These are phyloP conservation scores for Arrhamphus sclerolepis DNA, from an alignment of 2,797 vertebrate genomes.

Conservation along the genomic window DNA sequence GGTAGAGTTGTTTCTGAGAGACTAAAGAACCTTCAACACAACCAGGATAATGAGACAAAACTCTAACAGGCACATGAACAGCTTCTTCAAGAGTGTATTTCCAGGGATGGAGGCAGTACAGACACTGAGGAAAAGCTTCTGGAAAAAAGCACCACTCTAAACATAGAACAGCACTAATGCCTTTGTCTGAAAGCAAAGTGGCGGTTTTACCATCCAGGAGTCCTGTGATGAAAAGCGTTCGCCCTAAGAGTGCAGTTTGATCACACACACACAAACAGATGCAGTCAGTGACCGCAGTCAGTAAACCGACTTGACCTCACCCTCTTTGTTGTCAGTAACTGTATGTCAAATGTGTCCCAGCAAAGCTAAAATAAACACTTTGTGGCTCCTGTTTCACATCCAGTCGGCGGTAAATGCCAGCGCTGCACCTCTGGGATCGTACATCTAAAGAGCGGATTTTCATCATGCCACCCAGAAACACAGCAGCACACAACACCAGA, in stretches of 20 bases:
- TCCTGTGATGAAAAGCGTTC: conserved; percentile 44
- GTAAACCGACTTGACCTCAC: conserved; percentile 52
- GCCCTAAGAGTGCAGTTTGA: conserved; percentile 50
- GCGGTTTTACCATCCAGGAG: conserved; percentile 51
- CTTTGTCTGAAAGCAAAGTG: conserved; percentile 50
- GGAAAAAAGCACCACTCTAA: conserved; percentile 40
- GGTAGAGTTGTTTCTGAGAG: no score
- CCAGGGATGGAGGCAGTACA: conserved; percentile 20
- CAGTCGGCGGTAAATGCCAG: conserved; percentile 41
- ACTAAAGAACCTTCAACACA: no score
- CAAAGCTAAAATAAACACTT: conserved; percentile 49
- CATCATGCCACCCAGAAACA: conserved; percentile 47
- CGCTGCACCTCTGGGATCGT: conserved; percentile 26
- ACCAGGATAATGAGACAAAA: conserved; percentile 3
- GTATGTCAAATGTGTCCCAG: conserved; percentile 41
- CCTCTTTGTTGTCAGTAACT: conserved; percentile 48
- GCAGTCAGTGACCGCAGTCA: conserved; percentile 29
- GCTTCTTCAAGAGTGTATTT: conserved; percentile 30
- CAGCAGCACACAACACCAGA: conserved; percentile 14
- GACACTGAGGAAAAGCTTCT: conserved; percentile 33
- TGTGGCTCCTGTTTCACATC: conserved; percentile 46
- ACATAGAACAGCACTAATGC: conserved; percentile 54
- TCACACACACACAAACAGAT: conserved; percentile 20
- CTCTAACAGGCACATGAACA: conserved; percentile 13
- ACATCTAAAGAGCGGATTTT: conserved; percentile 38